A percentile compares a stretch with the other conserved stretches of the same genome.
Conservation (phyloP, 2,113 vertebrate species). For the Notechis scutatus region DNA sequence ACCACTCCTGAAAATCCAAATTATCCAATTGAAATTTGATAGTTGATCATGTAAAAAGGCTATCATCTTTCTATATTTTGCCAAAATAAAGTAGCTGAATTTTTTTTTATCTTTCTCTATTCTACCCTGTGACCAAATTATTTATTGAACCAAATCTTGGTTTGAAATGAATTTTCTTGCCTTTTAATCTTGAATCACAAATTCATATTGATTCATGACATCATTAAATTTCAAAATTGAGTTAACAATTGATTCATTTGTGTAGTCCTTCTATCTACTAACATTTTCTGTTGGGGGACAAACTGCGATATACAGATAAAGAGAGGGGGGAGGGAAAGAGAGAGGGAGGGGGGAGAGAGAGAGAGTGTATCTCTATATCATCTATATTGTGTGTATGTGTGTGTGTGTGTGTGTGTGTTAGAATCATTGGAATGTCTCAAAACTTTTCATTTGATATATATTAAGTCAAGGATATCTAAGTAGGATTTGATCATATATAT, state of each 20-base stretch:
- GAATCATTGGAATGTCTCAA: neutral
- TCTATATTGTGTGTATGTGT: too few relatives aligned
- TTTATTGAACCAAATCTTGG: neutral
- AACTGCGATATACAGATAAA: neutral
- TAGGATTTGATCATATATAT: neutral
- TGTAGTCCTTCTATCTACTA: neutral
- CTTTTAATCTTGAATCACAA: neutral
- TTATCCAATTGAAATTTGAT: neutral
- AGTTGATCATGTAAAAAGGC: neutral
- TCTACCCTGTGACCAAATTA: neutral
- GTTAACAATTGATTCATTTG: neutral
- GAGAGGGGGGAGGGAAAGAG: too few relatives aligned
- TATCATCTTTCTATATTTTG: neutral
- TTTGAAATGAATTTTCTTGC: neutral
- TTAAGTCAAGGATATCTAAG: neutral
- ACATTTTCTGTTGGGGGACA: neutral
- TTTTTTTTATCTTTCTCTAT: neutral
- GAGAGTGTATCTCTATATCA: too few relatives aligned
- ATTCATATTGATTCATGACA: neutral
- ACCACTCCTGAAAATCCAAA: neutral
- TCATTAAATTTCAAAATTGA: neutral
- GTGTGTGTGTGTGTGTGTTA: too few relatives aligned
- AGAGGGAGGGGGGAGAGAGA: too few relatives aligned
- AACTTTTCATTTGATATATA: neutral
- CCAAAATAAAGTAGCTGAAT: neutral